Conservation (phyloP, 2,888 invertebrate species). For the Congeria kusceri region DNA sequence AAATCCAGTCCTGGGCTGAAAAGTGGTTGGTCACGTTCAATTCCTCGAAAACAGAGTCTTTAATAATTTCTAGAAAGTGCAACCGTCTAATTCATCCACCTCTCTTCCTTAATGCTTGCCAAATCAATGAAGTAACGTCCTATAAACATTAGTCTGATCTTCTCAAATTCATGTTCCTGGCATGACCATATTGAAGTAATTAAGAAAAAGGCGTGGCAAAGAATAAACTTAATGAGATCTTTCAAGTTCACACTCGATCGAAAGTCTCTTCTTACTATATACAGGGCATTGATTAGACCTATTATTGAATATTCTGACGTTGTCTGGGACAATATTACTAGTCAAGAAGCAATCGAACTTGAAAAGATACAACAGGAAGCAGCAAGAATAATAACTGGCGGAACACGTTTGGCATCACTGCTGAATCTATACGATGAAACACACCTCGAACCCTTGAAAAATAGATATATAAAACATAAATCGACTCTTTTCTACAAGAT, state of each 20-base stretch:
- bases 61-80: background rate
- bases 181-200: constrained; percentile 30
- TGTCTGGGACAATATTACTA: constrained; percentile 24
- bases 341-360: constrained; percentile 20
- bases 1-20: constrained; percentile 3
- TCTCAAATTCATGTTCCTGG: constrained; percentile 27
- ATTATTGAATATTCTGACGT: constrained; percentile 32
- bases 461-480: constrained; percentile 1
- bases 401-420: constrained; percentile 14
- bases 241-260: constrained; percentile 22
- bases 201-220: constrained; percentile 19
- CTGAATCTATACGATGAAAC: constrained; percentile 34
- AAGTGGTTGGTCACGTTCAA: background rate
- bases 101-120: background rate
- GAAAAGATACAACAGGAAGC: constrained; percentile 36
- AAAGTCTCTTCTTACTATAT: constrained; percentile 8
- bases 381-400: constrained; percentile 25
- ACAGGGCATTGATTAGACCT: constrained; percentile 11
- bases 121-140: background rate
- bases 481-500: constrained; percentile 7
- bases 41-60: background rate
- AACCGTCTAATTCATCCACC: constrained; percentile 3
- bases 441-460: constrained; percentile 13
- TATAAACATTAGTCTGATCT: constrained; percentile 27
- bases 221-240: constrained; percentile 24